Evolutionary conservation across 2,113 vertebrate species (phyloP), one percentile per base, ranked within the genome.

Genomic region (Lampris megalopsis): DNA sequence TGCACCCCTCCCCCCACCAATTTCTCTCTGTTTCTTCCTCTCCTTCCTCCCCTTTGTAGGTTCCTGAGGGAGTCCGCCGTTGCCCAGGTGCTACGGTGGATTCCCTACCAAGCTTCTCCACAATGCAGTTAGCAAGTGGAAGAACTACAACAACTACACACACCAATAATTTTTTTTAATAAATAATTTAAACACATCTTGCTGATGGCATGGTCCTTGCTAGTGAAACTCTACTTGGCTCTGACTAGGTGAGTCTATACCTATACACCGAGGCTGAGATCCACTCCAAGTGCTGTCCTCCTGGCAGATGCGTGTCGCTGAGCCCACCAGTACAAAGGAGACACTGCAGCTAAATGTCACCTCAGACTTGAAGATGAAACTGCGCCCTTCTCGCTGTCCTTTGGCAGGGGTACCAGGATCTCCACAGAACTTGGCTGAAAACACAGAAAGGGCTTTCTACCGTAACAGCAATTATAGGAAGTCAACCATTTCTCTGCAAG

Each of bases 361-460:
- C 89, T 98, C 97, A 0, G 98, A 98, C 82, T 97, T 97, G 79
- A 96, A 99, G 80, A 99, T 99, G 88, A 99, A 99, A 78, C 98
- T 98, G 79, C 95, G 98, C 4, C 98, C 98, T 87, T 99, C 97
- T 86, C 96, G 92, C 75, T 91, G 95, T 53, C 97, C 96, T 81
- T 95, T 94, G 68, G 95, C 92, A 11, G 97, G 98, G 62, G 90
- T 62, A 3, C 98, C 97, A 2, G 98, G 97, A 70, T 99, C 98
- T 40, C 98, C 97, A 59, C 98, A 99, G 92, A 99, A 99, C 82
- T 96, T 98, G 60, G 98, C 98, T 99, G 87, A 37, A 72, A 67
- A 79, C 11, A 40, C 61, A 79, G 11, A 81, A 60, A 40, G 4
- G 9, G 57, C 38, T 13, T 9, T 9, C 9, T 52, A 52, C 49